phyloP scores from a whole-genome alignment of 30 jellyfish, hydroid and myxozoan species.

The Morbakka virulenta region DNA sequence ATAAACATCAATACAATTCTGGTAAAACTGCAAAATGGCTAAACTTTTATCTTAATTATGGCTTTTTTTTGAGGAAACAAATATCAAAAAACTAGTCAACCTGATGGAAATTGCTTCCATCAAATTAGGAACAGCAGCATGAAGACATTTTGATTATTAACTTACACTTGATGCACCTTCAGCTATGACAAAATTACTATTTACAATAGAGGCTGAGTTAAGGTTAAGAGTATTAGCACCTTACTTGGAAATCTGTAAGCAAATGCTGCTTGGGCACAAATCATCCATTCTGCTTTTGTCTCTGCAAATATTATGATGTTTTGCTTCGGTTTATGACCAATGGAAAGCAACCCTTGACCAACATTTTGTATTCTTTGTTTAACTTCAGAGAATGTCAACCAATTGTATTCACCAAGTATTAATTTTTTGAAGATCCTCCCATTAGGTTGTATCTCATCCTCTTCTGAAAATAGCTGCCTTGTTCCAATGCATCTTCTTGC shows the following conservation, averaged over 20 bases:
- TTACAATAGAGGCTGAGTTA: not conserved
- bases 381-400: slow-evolving; percentile 77
- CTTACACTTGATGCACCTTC: not conserved
- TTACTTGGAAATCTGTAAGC: slow-evolving; percentile 76
- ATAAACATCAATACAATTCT: no score
- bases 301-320: slow-evolving; percentile 86
- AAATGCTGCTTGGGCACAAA: slow-evolving; percentile 92
- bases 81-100: no score
- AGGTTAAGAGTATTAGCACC: not conserved
- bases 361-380: slow-evolving; percentile 45
- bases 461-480: slow-evolving; percentile 88
- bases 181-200: not conserved
- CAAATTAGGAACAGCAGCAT: no score
- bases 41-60: no score
- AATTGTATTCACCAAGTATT: slow-evolving; percentile 84
- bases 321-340: slow-evolving; percentile 70
- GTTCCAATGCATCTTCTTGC: slow-evolving; percentile 84
- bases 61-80: no score
- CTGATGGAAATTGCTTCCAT: no score
- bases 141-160: not conserved
- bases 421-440: slow-evolving; percentile 89
- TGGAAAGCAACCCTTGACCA: slow-evolving; percentile 81
- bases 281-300: slow-evolving; percentile 95
- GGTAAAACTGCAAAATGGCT: no score
- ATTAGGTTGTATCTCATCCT: slow-evolving; percentile 92